These are phyloP conservation scores for Clanis bilineata DNA, from an alignment of 2,888 invertebrate genomes.

Conservation along the genomic window DNA sequence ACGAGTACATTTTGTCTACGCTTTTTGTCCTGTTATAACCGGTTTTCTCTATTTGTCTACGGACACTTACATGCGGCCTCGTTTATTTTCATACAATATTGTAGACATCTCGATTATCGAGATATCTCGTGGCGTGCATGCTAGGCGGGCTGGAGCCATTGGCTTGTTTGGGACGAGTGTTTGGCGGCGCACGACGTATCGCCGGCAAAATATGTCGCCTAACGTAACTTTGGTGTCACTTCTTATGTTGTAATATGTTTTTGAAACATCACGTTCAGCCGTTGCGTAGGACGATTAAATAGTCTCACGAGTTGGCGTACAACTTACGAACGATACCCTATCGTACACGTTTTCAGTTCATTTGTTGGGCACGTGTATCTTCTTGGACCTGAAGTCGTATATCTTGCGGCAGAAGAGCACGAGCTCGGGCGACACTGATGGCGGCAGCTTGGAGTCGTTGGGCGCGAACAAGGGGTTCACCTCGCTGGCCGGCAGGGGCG, in stretches of 20 bases:
- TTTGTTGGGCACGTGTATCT: slow-evolving; percentile 81
- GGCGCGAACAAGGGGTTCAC: slow-evolving; percentile 71
- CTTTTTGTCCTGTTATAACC: no score
- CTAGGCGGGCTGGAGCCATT: not conserved
- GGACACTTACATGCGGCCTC: no score
- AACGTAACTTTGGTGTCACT: slow-evolving; percentile 56
- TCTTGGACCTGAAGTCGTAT: slow-evolving; percentile 96
- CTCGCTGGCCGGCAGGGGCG: slow-evolving; percentile 83
- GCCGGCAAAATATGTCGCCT: not conserved
- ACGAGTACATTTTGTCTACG: no score
- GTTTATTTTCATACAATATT: no score
- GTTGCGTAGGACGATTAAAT: slow-evolving; percentile 11
- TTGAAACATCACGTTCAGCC: slow-evolving; percentile 1
- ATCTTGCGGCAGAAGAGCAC: slow-evolving; percentile 96
- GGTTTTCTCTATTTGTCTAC: no score
- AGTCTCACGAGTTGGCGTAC: slow-evolving; percentile 28
- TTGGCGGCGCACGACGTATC: not conserved
- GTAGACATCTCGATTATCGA: no score
- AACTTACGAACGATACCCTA: slow-evolving; percentile 38
- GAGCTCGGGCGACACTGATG: slow-evolving; percentile 87
- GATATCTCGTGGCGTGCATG: no score
- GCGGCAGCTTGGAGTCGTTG: slow-evolving; percentile 85
- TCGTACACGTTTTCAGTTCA: slow-evolving; percentile 42
- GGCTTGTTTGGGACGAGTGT: not conserved
- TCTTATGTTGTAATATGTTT: slow-evolving; percentile 23